Conservation (phyloP, 35 echinoderm and acorn worm genomes). For the Nesometra sesokonis region DNA sequence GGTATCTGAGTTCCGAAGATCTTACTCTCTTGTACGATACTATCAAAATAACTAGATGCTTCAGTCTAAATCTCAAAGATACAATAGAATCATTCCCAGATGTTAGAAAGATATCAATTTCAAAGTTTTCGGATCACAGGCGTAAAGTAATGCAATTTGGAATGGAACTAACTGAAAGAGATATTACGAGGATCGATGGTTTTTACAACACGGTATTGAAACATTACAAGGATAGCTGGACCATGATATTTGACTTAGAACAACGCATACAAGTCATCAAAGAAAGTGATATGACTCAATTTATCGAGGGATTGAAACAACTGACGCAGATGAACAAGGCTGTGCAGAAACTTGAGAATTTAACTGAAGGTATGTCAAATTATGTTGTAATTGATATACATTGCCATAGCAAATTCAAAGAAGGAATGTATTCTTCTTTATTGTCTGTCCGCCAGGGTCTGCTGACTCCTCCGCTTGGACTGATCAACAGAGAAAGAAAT, state of each 20-base stretch:
- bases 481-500: too few species aligned
- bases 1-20: background rate
- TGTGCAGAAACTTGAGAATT: background rate
- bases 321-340: background rate
- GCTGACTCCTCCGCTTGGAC: too few species aligned
- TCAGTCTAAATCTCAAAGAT: background rate
- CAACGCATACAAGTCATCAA: background rate
- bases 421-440: too few species aligned
- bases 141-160: background rate
- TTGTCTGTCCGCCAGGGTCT: too few species aligned
- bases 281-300: background rate
- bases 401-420: too few species aligned
- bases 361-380: too few species aligned
- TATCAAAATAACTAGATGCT: background rate
- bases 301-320: background rate
- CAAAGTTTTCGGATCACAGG: background rate
- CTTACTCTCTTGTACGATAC: background rate
- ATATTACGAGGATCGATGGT: background rate
- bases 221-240: background rate
- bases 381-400: too few species aligned
- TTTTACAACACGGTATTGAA: background rate
- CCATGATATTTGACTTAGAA: background rate
- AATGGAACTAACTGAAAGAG: background rate
- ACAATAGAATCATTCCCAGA: background rate
- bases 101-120: background rate